Base-by-base conservation (phyloP, 2,888 invertebrate species). In the Morpho achilles region DNA sequence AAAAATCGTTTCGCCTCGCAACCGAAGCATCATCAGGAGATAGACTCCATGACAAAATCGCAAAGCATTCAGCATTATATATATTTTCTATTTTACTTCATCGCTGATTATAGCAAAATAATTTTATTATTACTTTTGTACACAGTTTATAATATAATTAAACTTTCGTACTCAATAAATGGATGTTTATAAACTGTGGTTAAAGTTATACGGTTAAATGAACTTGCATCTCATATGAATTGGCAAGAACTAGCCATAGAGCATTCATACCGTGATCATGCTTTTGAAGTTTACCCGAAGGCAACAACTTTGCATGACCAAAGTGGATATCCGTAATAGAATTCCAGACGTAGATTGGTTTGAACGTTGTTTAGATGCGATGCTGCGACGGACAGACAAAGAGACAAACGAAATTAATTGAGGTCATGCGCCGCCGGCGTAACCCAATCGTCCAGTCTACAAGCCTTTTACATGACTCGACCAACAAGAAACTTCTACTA, bases 321-420 rank as follows among this genome's bases (percentile, higher is more conserved):
- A 65, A 72, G 74, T 76, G 74, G 75, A 77, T 77, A 78, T 80
- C 72, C 68, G 79, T 89, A 87, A 88, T 88, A 80, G 76, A 85
- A 81, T 88, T 80, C 71, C 68, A 69, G 72, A 71, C 78, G 73
- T 83, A 84, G 80, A 81, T 79, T 75, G 76, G 71, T 75, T 78
- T 70, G 77, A 80, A 77, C 77, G 81, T 74, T 79, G 79, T 82
- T 84, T 81, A 82, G 62, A 62, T 61, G 65, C 64, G 64, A 60
- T 59, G 70, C 67, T 64, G 67, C 65, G 70, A 68, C 66, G 75
- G 72, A 70, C 73, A 75, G 77, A 81, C 87, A 82, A 83, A 87
- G 85, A 84, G 77, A 84, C 85, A 86, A 86, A 88, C 85, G 82
- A 88, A 84, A 85, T 87, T 89, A 88, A 87, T 88, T 83, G 80